A percentile compares a stretch with the other conserved stretches of the same genome.
Evolutionary conservation across 2,888 invertebrate genomes (phyloP).

Genomic region (Cryptosula pallasiana): DNA sequence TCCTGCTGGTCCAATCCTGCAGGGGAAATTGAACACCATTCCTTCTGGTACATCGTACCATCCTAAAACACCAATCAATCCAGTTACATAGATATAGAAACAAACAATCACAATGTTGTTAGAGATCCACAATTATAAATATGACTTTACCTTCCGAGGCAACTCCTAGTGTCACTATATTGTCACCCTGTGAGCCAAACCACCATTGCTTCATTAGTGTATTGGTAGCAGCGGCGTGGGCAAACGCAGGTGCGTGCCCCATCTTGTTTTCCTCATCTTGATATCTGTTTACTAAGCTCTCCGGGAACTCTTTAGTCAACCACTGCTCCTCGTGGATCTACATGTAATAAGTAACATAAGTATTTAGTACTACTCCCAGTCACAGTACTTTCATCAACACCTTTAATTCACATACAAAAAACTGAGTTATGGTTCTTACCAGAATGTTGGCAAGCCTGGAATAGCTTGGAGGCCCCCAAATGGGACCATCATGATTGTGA

Average conservation of each 20-base stretch:
- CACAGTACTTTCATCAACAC: background rate
- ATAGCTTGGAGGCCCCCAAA: constrained; percentile 47
- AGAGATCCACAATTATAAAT: background rate
- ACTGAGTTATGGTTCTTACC: constrained; percentile 26
- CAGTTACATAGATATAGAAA: background rate
- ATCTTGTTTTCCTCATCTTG: constrained; percentile 31
- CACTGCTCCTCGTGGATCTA: constrained; percentile 43
- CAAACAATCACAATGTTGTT: background rate
- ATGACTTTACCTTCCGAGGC: constrained; percentile 43
- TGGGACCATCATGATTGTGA: constrained; percentile 46
- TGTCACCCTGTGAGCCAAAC: constrained; percentile 39
- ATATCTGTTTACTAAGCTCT: constrained; percentile 34
- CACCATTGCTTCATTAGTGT: constrained; percentile 43
- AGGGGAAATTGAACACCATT: constrained; percentile 48
- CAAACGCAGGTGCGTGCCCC: constrained; percentile 34
- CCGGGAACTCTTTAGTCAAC: constrained; percentile 41
- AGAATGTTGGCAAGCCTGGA: constrained; percentile 42
- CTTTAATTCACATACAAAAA: background rate
- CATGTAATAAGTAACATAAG: no score
- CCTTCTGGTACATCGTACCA: constrained; percentile 50
- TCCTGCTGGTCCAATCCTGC: constrained; percentile 44
- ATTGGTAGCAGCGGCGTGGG: constrained; percentile 36
- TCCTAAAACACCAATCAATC: constrained; percentile 38
- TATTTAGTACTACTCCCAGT: no score
- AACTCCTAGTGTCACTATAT: constrained; percentile 47